Conservation (phyloP, 2,797 vertebrate genomes). For the Galaxias olidus region DNA sequence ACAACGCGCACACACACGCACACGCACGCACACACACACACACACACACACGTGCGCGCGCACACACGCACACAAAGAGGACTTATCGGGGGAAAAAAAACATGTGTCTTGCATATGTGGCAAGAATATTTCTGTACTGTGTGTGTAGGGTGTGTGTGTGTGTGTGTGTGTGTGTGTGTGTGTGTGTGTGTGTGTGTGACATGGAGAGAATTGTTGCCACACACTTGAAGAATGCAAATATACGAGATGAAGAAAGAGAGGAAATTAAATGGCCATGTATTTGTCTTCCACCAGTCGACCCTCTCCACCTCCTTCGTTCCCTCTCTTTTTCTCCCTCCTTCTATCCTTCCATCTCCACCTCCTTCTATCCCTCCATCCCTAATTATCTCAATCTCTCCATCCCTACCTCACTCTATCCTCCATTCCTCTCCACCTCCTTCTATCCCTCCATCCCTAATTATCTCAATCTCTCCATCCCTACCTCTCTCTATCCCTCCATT, state of each 20-base stretch:
- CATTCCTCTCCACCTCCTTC: neutral
- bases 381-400: too few relatives aligned
- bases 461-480: neutral
- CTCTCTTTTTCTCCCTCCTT: too few relatives aligned
- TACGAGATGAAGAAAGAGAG: too few relatives aligned
- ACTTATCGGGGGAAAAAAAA: slow-evolving; percentile 19
- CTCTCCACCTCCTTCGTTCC: too few relatives aligned
- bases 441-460: neutral
- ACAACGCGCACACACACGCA: neutral
- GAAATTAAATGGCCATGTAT: too few relatives aligned
- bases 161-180: slow-evolving; percentile 8
- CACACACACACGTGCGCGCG: slow-evolving; percentile 1
- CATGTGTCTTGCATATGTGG: slow-evolving; percentile 74
- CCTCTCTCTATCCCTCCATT: neutral
- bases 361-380: neutral
- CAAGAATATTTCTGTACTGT: slow-evolving; percentile 52
- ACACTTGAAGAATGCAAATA: too few relatives aligned
- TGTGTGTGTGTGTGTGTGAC: slow-evolving; percentile 7
- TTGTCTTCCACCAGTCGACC: too few relatives aligned
- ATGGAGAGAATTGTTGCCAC: too few relatives aligned
- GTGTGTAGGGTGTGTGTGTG: slow-evolving; percentile 8
- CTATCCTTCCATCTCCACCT: neutral
- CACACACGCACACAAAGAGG: slow-evolving; percentile 4
- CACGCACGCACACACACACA: slow-evolving; percentile 22
- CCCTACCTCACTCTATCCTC: too few relatives aligned